Conservation (phyloP, 2,797 vertebrate species). For the Myotis myotis region DNA sequence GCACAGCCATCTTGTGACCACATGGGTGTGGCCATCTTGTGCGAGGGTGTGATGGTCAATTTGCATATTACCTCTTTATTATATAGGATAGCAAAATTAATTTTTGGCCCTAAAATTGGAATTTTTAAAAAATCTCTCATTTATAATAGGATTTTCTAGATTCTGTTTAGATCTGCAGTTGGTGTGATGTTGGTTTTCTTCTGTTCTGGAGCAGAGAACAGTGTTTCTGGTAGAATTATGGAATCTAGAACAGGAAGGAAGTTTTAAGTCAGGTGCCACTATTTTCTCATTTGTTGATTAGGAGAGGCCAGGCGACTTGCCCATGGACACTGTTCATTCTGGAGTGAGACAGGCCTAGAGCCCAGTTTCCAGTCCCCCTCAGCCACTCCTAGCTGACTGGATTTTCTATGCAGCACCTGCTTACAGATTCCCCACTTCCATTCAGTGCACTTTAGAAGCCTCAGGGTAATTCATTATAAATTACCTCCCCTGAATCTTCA, state of each 20-base stretch:
- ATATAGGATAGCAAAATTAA: neutral
- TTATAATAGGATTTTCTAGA: slow-evolving; percentile 59
- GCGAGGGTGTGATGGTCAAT: too few species aligned
- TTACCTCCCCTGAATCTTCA: neutral
- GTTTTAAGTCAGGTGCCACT: neutral
- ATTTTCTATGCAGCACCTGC: neutral
- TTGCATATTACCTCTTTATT: too few species aligned
- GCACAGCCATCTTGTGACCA: too few species aligned
- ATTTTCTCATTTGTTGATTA: neutral
- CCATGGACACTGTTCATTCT: neutral
- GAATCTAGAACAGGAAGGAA: neutral
- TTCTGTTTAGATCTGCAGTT: slow-evolving; percentile 25
- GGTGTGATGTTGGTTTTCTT: neutral
- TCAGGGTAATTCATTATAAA: neutral
- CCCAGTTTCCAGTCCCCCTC: neutral
- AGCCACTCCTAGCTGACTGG: neutral
- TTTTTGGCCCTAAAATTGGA: neutral
- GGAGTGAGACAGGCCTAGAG: neutral
- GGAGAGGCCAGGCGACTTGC: neutral
- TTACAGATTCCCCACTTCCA: neutral
- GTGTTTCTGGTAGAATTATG: neutral
- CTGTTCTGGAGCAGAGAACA: neutral
- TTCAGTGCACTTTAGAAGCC: neutral
- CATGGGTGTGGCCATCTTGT: too few species aligned
- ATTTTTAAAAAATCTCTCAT: slow-evolving; percentile 54